These are phyloP conservation scores for Ptilodon capucinus DNA, from an alignment of 2,888 invertebrate species.

Conservation along the genomic window DNA sequence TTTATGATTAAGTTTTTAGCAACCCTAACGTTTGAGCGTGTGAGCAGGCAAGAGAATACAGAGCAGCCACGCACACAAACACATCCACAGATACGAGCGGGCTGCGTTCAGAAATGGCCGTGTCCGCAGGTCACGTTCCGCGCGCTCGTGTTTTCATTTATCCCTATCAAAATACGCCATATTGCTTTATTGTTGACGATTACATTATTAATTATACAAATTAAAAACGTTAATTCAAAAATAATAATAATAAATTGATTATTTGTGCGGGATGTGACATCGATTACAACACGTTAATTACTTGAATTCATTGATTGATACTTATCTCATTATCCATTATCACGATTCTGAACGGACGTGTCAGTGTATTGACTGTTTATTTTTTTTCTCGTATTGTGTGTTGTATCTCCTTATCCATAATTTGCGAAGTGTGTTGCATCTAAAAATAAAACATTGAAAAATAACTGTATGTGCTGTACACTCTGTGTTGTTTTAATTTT, in stretches of 20 bases:
- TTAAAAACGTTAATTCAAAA: slow-evolving; percentile 6
- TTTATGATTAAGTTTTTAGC: slow-evolving; percentile 18
- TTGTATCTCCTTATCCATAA: slow-evolving; percentile 5
- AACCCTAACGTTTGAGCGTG: slow-evolving; percentile 64
- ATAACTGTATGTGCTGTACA: slow-evolving; percentile 36
- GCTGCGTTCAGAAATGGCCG: slow-evolving; percentile 64
- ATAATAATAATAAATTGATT: slow-evolving; percentile 9
- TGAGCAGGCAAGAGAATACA: slow-evolving; percentile 71
- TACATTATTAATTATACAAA: slow-evolving; percentile 29
- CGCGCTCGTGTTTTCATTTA: slow-evolving; percentile 67
- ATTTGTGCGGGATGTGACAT: not conserved
- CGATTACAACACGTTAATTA: not conserved
- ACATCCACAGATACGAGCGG: slow-evolving; percentile 59
- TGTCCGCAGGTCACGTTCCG: slow-evolving; percentile 41
- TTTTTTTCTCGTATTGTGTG: slow-evolving; percentile 2
- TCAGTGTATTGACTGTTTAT: not conserved
- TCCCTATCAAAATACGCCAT: slow-evolving; percentile 73
- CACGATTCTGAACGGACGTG: slow-evolving; percentile 29
- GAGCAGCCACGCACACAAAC: slow-evolving; percentile 44
- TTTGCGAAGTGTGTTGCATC: slow-evolving; percentile 34
- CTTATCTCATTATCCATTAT: slow-evolving; percentile 26
- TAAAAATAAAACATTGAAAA: slow-evolving; percentile 55
- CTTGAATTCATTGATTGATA: not conserved
- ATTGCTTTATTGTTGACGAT: slow-evolving; percentile 65
- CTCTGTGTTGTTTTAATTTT: slow-evolving; percentile 48